A percentile compares a stretch with the other conserved stretches of the same genome.
Evolutionary conservation across 2,113 vertebrate species (phyloP).

Genomic region (Crypturellus undulatus): DNA sequence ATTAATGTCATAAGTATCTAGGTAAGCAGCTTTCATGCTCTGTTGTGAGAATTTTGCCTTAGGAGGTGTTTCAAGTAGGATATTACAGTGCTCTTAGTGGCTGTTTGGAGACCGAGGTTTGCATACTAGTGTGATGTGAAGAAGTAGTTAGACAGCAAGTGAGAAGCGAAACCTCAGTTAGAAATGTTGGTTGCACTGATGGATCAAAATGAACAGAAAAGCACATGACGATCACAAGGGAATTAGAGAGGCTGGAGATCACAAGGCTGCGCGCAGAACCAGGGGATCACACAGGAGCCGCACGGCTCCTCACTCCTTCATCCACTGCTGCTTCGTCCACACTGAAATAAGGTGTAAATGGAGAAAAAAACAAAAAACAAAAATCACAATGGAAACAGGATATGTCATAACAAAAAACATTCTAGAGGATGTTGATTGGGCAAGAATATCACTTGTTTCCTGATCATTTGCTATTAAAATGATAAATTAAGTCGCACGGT

Average conservation of each 20-base stretch:
- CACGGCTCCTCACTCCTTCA: neutral
- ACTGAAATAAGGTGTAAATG: neutral
- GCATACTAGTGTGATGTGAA: neutral
- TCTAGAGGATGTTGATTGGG: neutral
- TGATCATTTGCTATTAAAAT: neutral
- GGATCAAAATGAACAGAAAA: neutral
- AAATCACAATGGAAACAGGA: neutral
- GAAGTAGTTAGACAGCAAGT: neutral
- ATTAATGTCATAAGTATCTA: neutral
- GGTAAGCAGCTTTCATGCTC: neutral
- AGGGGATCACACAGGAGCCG: neutral
- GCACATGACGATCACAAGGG: constrained; percentile 38
- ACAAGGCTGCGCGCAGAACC: neutral
- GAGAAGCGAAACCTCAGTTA: neutral
- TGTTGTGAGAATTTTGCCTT: neutral
- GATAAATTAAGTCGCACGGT: neutral
- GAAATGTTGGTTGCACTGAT: neutral
- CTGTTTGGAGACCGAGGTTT: neutral
- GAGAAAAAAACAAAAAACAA: neutral
- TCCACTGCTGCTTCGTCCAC: neutral
- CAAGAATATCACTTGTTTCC: neutral
- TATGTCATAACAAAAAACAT: neutral
- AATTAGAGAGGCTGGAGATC: constrained; percentile 27
- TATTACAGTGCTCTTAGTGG: neutral
- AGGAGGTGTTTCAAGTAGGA: neutral